Percentiles rank a stretch among this genome's conserved stretches.
Conservation (phyloP, 2,888 invertebrate species). For the Meiosimyza platycephala region DNA sequence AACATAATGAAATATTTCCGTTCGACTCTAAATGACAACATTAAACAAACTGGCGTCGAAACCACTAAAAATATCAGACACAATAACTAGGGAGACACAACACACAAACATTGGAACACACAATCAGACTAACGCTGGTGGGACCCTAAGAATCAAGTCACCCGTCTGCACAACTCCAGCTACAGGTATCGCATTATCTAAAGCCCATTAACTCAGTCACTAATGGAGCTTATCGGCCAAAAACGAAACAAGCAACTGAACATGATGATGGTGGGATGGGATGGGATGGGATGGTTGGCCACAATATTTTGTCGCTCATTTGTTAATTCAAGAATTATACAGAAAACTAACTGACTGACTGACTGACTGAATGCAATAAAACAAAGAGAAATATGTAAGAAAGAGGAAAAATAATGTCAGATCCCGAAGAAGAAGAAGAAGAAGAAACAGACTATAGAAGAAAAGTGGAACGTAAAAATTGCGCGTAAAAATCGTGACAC, state of each 20-base stretch:
- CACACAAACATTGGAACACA: not conserved
- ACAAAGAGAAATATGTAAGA: not conserved
- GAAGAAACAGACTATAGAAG: not conserved
- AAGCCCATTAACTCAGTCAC: conserved; percentile 66
- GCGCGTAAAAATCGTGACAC: conserved; percentile 12
- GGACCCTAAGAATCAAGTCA: too few species aligned
- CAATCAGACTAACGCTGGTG: not conserved
- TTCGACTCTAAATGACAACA: conserved; percentile 12
- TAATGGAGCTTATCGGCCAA: conserved; percentile 66
- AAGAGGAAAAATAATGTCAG: conserved; percentile 12
- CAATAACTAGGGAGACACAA: not conserved
- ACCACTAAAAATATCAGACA: conserved; percentile 18
- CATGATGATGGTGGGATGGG: conserved; percentile 34
- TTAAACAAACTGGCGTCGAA: conserved; percentile 10
- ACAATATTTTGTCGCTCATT: conserved; percentile 29
- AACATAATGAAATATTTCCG: conserved; percentile 29
- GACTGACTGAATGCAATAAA: not conserved
- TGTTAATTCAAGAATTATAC: conserved; percentile 24
- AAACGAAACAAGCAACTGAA: conserved; percentile 63
- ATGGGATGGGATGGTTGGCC: not conserved
- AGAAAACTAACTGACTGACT: not conserved
- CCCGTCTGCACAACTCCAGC: too few species aligned
- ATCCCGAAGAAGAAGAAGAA: not conserved
- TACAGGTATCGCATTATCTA: conserved; percentile 39
- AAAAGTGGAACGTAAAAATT: not conserved